Percentiles rank a stretch among this genome's conserved stretches.
phyloP scores from a whole-genome alignment of 37 sponge, comb jelly and placozoan species.

The Ephydatia muelleri region DNA sequence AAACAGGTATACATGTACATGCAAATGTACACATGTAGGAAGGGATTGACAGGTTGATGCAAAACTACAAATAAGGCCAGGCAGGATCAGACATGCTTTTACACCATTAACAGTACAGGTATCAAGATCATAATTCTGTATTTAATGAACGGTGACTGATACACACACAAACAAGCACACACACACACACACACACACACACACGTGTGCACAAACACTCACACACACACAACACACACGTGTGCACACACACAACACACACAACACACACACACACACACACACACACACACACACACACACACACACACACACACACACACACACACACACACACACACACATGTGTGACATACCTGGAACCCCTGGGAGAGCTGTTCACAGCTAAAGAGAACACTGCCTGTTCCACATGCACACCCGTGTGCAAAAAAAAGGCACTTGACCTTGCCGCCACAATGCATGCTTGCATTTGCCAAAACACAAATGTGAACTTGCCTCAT shows the following conservation, averaged over 20 bases:
- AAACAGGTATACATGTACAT: background rate
- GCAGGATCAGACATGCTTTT: no score
- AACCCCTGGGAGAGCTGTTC: background rate
- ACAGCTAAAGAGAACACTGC: slow-evolving; percentile 51
- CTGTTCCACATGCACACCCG: background rate
- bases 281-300: slow-evolving; percentile 37
- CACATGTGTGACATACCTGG: slow-evolving; percentile 12
- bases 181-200: no score
- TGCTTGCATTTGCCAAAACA: background rate
- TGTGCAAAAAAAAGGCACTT: background rate
- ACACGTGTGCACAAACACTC: no score
- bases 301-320: slow-evolving; percentile 49
- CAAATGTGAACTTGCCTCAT: slow-evolving; percentile 36
- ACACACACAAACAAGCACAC: no score
- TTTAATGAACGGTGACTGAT: background rate
- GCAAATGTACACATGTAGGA: background rate
- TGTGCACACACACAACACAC: no score
- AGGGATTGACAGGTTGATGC: no score
- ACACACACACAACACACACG: no score
- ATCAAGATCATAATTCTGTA: no score
- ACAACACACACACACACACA: no score
- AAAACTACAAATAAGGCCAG: no score
- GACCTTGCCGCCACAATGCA: background rate
- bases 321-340: slow-evolving; percentile 20
- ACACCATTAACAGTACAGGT: no score